These are phyloP conservation scores for Uropetala carovei DNA, from an alignment of 2,888 invertebrate genomes.

Conservation along the genomic window DNA sequence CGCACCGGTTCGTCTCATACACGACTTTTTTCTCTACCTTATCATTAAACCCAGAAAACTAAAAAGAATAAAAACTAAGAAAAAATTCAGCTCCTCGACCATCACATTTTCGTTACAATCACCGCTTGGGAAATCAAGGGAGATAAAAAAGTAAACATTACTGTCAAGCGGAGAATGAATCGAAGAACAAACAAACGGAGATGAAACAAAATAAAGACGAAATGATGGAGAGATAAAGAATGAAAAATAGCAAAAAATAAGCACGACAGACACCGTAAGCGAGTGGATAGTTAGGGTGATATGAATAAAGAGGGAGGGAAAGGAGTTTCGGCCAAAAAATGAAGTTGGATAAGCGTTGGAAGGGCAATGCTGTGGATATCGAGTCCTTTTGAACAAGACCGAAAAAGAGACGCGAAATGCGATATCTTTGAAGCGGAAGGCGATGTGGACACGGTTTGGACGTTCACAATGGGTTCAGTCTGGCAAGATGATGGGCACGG, in stretches of 20 bases:
- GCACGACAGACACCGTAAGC: not conserved
- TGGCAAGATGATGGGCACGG: constrained; percentile 15
- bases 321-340: not conserved
- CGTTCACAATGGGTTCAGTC: constrained; percentile 37
- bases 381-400: not conserved
- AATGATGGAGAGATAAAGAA: too few relatives aligned
- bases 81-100: not conserved
- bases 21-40: not conserved
- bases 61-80: not conserved
- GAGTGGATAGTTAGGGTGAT: not conserved
- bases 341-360: not conserved
- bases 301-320: not conserved
- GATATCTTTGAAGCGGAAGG: constrained; percentile 37
- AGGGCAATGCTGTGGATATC: not conserved
- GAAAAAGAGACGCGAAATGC: constrained; percentile 25
- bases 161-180: too few relatives aligned
- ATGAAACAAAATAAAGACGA: too few relatives aligned
- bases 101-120: not conserved
- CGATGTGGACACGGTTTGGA: constrained; percentile 16
- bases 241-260: not conserved
- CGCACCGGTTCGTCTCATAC: too few relatives aligned
- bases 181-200: too few relatives aligned
- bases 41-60: not conserved
- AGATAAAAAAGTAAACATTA: too few relatives aligned
- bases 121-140: too few relatives aligned